These are phyloP conservation scores for Nomada fucata DNA, from an alignment of 2,888 invertebrate genomes.

Conservation along the genomic window DNA sequence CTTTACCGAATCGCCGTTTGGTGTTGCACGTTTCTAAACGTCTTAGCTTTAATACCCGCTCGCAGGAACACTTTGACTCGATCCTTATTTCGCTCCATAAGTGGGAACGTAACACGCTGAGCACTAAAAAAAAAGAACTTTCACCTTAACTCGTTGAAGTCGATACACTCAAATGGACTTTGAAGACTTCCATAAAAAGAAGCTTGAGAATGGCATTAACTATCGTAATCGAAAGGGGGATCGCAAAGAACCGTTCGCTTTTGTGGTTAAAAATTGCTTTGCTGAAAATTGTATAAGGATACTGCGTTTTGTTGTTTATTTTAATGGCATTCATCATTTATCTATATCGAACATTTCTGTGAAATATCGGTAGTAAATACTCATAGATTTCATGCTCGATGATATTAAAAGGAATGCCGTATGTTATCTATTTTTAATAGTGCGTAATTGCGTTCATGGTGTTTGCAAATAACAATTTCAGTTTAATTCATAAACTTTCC, in stretches of 20 bases:
- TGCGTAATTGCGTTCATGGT: too few relatives aligned
- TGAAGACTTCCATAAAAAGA: conserved; percentile 25
- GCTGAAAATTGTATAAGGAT: not conserved
- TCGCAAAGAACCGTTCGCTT: not conserved
- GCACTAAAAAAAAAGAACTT: conserved; percentile 33
- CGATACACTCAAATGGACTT: conserved; percentile 35
- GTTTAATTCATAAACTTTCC: too few relatives aligned
- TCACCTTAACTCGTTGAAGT: conserved; percentile 44
- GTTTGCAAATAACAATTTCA: too few relatives aligned
- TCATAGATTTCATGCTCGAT: too few relatives aligned
- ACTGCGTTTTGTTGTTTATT: too few relatives aligned
- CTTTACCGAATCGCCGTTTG: conserved; percentile 50
- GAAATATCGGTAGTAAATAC: too few relatives aligned
- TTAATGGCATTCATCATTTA: too few relatives aligned
- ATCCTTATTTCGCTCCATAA: conserved; percentile 26
- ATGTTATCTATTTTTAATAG: too few relatives aligned
- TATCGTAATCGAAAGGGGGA: conserved; percentile 22
- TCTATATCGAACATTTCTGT: too few relatives aligned
- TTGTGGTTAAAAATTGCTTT: not conserved
- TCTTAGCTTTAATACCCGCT: conserved; percentile 48
- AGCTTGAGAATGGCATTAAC: conserved; percentile 23
- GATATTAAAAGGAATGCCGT: too few relatives aligned
- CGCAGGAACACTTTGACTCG: conserved; percentile 47
- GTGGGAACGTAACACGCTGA: conserved; percentile 26
- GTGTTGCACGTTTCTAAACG: conserved; percentile 53